phyloP scores from a whole-genome alignment of 2,797 vertebrate species.

The Urophycis tenuis region DNA sequence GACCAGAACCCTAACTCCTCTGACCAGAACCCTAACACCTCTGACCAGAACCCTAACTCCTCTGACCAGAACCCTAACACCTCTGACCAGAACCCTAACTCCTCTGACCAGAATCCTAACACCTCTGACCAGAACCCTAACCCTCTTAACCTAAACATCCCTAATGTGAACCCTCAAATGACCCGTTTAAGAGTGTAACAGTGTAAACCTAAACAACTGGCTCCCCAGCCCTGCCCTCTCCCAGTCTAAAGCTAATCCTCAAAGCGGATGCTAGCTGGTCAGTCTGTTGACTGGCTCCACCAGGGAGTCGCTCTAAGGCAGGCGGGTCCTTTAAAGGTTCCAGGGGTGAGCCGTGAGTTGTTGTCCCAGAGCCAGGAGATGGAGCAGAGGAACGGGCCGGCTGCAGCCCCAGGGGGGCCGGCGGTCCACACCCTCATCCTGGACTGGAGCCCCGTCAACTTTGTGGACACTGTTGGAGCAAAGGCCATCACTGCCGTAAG shows the following conservation, averaged over 20 bases:
- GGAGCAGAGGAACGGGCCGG: slow-evolving; percentile 67
- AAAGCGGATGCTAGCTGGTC: too few species aligned
- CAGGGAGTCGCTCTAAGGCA: not conserved
- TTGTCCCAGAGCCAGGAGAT: slow-evolving; percentile 42
- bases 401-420: slow-evolving; percentile 49
- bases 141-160: too few species aligned
- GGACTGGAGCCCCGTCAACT: slow-evolving; percentile 84
- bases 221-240: not conserved
- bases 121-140: too few species aligned
- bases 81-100: too few species aligned
- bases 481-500: slow-evolving; percentile 87
- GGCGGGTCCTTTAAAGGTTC: slow-evolving; percentile 56
- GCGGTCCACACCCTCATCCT: slow-evolving; percentile 77
- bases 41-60: too few species aligned
- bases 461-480: slow-evolving; percentile 89
- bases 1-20: too few species aligned
- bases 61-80: too few species aligned
- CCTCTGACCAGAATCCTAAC: too few species aligned
- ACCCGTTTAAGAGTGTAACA: too few species aligned
- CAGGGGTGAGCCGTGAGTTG: slow-evolving; percentile 71
- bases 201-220: too few species aligned
- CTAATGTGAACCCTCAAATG: too few species aligned
- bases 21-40: too few species aligned
- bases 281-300: not conserved
- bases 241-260: not conserved